Evolutionary conservation across 2,113 vertebrate species (phyloP), one percentile per base, ranked within the genome.

Genomic region (Gadus chalcogrammus): DNA sequence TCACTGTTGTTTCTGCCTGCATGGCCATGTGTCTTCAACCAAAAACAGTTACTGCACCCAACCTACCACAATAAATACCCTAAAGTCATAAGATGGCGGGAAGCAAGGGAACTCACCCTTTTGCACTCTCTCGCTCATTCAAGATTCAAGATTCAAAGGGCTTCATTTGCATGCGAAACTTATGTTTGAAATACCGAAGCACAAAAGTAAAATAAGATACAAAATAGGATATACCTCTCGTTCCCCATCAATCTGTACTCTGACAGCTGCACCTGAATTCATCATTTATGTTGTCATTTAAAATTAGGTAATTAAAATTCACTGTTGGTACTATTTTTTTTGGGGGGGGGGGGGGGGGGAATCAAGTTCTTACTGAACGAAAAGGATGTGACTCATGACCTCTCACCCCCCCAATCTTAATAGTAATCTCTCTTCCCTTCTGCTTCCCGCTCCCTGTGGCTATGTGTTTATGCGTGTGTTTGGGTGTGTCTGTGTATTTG

Each of bases 31-130:
- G 38, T 18, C 12, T 62, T 4, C 18, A 15, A 48, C 42, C 42
- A 11, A 48, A 5, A 48, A 48, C 42, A 2, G 42, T 48, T 48
- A 48, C 42, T 48, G 42, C 12, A 48, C 42, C 48, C n/a, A 28
- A 48, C 67, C 72, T 74, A 75, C 73, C 80, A 75, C 74, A 35
- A 67, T 85, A 77, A 85, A 80, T 79, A 84, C 74, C 79, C 13
- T 65, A 72, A 75, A 81, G 81, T 82, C 80, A 70, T 72, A 64
- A 0, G 3, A 65, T 69, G 85, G 74, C 75, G 79, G 70, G 75
- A 84, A 76, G 77, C 77, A 81, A 78, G 12, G 77, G 78, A 74
- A 72, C 72, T 52, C 61, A 70, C 69, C 66, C n/a, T 56, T n/a
- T 55, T 7, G n/a, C 15, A 20, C 15, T 31, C 61, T 24, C 60